Conservation (phyloP, 2,113 vertebrate species). For the Phylloscopus whistleri region DNA sequence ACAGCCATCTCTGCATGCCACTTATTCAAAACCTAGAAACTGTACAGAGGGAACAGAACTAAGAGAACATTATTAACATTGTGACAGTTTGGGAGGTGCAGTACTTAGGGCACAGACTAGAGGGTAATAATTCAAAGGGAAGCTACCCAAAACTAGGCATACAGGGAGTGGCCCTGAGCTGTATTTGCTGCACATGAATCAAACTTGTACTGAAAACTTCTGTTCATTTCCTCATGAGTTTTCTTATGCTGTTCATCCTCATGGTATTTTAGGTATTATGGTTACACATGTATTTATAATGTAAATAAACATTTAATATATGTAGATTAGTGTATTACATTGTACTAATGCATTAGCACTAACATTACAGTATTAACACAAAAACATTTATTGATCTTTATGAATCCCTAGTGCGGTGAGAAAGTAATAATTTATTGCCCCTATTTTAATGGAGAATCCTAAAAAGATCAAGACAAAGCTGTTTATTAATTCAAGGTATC, state of each 20-base stretch:
- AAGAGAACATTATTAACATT: background rate
- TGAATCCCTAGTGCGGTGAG: background rate
- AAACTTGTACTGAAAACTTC: constrained; percentile 1
- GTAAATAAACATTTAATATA: constrained; percentile 29
- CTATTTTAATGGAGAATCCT: background rate
- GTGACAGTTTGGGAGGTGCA: background rate
- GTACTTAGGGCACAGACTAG: background rate
- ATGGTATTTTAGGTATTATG: constrained; percentile 46
- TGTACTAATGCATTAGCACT: background rate
- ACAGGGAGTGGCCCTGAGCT: constrained; percentile 23
- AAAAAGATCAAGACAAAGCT: background rate
- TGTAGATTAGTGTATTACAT: background rate
- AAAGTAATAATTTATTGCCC: background rate
- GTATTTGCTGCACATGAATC: background rate
- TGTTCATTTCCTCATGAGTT: constrained; percentile 36
- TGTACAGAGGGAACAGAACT: background rate
- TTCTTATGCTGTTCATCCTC: background rate
- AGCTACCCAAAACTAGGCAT: background rate
- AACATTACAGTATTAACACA: background rate
- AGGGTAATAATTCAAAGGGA: background rate
- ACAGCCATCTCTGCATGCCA: background rate
- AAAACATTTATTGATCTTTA: background rate
- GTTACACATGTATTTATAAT: background rate
- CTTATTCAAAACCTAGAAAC: background rate
- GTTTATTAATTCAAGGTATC: background rate